phyloP scores from a whole-genome alignment of 2,113 vertebrate species.

The Zosterops pallidus region DNA sequence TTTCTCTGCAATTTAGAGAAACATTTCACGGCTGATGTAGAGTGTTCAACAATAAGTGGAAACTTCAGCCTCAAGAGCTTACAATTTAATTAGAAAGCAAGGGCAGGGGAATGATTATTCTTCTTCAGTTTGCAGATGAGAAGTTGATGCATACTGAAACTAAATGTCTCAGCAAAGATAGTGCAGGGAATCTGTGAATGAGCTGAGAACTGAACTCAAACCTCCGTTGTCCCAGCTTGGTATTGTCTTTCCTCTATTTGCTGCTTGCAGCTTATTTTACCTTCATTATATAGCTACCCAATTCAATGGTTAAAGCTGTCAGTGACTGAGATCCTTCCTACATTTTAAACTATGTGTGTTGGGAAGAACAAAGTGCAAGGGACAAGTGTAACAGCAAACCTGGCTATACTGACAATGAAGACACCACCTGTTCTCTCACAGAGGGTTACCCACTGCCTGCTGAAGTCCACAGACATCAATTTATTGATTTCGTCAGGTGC shows the following conservation, averaged over 20 bases:
- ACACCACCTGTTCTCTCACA: not conserved
- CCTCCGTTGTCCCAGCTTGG: not conserved
- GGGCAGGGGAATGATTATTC: slow-evolving; percentile 55
- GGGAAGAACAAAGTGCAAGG: not conserved
- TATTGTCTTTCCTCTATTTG: not conserved
- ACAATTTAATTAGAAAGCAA: slow-evolving; percentile 49
- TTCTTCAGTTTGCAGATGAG: slow-evolving; percentile 12
- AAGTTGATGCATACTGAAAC: slow-evolving; percentile 21
- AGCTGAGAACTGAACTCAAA: not conserved
- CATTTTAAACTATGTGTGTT: not conserved
- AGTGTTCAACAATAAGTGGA: slow-evolving; percentile 36
- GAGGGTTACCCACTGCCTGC: not conserved
- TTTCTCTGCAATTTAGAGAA: slow-evolving; percentile 31
- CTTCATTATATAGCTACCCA: not conserved
- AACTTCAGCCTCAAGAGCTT: slow-evolving; percentile 16
- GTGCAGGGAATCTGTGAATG: slow-evolving; percentile 10
- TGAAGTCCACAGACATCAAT: not conserved
- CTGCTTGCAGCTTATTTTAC: not conserved
- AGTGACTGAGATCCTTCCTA: not conserved
- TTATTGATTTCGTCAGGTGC: not conserved
- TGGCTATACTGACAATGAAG: not conserved
- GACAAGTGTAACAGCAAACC: not conserved
- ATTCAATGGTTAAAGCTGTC: not conserved
- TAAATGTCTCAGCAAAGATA: not conserved
- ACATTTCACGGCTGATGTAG: not conserved